phyloP scores from a whole-genome alignment of 2,113 vertebrate genomes.

The Heliornis fulica region DNA sequence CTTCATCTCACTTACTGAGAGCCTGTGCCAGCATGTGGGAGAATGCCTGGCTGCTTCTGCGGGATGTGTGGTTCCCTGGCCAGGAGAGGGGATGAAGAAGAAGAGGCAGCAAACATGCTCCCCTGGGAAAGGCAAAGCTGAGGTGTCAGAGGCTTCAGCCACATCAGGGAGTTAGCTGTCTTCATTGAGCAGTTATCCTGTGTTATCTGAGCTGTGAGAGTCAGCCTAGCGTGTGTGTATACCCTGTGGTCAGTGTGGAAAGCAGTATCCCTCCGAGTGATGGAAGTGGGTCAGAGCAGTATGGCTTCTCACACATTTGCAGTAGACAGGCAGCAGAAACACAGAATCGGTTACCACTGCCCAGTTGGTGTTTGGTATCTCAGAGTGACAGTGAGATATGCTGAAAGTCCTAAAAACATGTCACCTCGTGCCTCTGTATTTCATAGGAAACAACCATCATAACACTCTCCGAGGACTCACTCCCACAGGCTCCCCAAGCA shows the following conservation, averaged over 20 bases:
- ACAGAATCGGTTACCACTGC: not conserved
- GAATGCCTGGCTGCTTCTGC: not conserved
- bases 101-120: accelerated
- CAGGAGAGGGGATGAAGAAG: not conserved
- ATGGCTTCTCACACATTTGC: accelerated
- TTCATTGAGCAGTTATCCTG: not conserved
- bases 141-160: not conserved
- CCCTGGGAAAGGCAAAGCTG: not conserved
- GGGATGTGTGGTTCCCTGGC: accelerated
- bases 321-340: not conserved
- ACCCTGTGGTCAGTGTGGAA: not conserved
- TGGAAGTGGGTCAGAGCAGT: not conserved
- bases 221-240: accelerated
- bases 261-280: not conserved
- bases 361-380: not conserved
- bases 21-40: not conserved
- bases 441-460: accelerated
- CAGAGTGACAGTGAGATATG: not conserved
- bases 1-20: not conserved
- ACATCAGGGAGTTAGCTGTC: not conserved
- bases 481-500: not conserved
- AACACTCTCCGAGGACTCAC: not conserved
- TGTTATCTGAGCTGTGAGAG: not conserved
- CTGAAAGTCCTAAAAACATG: not conserved
- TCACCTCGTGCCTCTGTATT: not conserved